Evolutionary conservation across 2,888 invertebrate genomes (phyloP), one percentile per base, ranked within the genome.

Genomic region (Phortica okadai): DNA sequence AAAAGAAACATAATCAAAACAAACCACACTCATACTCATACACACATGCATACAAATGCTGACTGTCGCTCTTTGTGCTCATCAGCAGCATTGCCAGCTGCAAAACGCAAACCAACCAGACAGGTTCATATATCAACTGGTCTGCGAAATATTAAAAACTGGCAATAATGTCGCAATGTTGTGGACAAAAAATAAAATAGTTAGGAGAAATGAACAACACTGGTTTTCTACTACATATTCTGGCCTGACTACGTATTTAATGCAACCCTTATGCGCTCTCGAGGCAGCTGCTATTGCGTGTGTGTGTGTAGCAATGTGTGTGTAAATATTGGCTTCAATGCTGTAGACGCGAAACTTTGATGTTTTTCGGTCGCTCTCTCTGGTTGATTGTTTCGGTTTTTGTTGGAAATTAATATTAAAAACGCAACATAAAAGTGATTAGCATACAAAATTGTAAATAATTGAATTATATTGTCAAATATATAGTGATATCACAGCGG

Each of bases 11-110:
- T 21, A 64, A 33, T 33, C 8, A 64, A 64, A 64, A 64, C 41
- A 64, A 64, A 8, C 10, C 62, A 64, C 3, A 62, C 16, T 33
- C 33, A 33, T 33, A 50, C 50, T 50, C 33, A 64, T 2, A 64
- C 10, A 0, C 5, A 33, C 64, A 33, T 25, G 10, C 25, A 16
- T 6, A 11, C 11, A 62, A 10, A 21, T 62, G 14, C 10, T 59
- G 59, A 16, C 11, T 25, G 33, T 10, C 64, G 33, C 64, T 64
- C 64, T 33, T 8, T 11, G 64, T 33, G 25, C 64, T 33, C 64
- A 64, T 21, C 1, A 8, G 21, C 64, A 64, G 33, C 33, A 33
- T 64, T 64, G 64, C 64, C 64, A 64, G 64, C 64, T 33, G 14
- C 14, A 59, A 7, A 59, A 2, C n/a, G 16, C 7, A 59, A 59